Evolutionary conservation across 1,140 invertebrate species (phyloP).

Genomic region (Oscheius sp.): DNA sequence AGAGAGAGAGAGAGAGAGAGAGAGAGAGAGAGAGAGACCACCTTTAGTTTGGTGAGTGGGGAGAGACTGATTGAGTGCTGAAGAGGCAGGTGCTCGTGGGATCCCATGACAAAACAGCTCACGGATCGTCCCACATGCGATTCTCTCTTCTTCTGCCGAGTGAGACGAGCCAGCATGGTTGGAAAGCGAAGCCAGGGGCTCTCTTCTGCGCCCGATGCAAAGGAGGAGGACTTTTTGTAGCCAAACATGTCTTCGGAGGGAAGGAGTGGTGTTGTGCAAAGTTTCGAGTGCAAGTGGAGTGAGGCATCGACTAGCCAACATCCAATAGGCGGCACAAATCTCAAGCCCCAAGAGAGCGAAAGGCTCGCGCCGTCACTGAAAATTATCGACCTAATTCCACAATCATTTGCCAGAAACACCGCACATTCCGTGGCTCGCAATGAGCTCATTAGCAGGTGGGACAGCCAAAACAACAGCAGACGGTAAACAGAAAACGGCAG

Average conservation of each 20-base stretch:
- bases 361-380: background rate
- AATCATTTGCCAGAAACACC: too few species aligned
- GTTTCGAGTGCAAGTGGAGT: background rate
- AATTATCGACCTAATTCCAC: background rate
- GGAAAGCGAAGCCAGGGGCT: constrained; percentile 4
- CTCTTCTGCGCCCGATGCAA: background rate
- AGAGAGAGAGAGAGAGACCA: too few species aligned
- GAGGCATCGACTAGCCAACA: background rate
- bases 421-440: too few species aligned
- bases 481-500: too few species aligned
- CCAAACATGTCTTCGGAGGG: background rate
- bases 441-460: too few species aligned
- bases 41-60: constrained; percentile 1
- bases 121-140: background rate
- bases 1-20: too few species aligned
- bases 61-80: background rate
- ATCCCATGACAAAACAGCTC: constrained; percentile 8
- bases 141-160: background rate
- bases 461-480: too few species aligned
- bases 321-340: constrained; percentile 10
- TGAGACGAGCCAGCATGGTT: constrained; percentile 2
- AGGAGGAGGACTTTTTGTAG: background rate
- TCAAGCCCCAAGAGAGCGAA: background rate
- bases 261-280: background rate
- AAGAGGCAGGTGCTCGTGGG: background rate